phyloP scores from a whole-genome alignment of 2,113 vertebrate genomes.

The Aix galericulata region DNA sequence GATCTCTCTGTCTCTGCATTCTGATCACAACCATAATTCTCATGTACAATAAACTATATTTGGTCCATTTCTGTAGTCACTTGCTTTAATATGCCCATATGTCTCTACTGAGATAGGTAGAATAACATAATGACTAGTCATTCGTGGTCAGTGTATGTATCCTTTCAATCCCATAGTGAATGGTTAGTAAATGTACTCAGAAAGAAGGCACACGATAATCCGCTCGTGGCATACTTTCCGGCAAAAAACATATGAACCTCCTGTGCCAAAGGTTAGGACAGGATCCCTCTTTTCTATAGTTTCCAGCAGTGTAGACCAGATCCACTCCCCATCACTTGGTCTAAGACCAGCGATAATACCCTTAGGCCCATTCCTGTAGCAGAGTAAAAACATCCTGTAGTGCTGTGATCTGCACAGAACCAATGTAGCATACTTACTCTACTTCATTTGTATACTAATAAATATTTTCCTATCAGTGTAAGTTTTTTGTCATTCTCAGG shows the following conservation, averaged over 20 bases:
- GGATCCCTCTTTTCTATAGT: not conserved
- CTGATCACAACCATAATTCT: not conserved
- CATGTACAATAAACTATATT: not conserved
- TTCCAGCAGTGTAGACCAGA: not conserved
- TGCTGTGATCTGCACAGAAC: not conserved
- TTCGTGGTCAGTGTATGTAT: not conserved
- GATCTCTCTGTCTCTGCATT: not conserved
- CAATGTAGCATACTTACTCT: too few species aligned
- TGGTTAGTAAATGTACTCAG: not conserved
- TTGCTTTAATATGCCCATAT: not conserved
- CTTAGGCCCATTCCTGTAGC: not conserved
- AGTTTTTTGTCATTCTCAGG: not conserved
- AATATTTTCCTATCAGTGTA: not conserved
- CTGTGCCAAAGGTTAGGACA: not conserved
- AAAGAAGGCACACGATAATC: not conserved
- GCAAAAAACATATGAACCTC: not conserved
- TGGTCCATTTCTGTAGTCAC: not conserved
- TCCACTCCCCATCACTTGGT: not conserved
- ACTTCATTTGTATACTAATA: not conserved
- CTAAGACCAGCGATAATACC: not conserved
- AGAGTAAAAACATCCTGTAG: not conserved
- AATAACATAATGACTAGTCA: not conserved
- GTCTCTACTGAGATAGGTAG: not conserved
- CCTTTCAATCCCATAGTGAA: not conserved
- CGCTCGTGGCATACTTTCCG: not conserved